Percentiles rank a stretch among this genome's conserved stretches.
Conservation (phyloP, 2,888 invertebrate species). For the Diaprepes abbreviatus region DNA sequence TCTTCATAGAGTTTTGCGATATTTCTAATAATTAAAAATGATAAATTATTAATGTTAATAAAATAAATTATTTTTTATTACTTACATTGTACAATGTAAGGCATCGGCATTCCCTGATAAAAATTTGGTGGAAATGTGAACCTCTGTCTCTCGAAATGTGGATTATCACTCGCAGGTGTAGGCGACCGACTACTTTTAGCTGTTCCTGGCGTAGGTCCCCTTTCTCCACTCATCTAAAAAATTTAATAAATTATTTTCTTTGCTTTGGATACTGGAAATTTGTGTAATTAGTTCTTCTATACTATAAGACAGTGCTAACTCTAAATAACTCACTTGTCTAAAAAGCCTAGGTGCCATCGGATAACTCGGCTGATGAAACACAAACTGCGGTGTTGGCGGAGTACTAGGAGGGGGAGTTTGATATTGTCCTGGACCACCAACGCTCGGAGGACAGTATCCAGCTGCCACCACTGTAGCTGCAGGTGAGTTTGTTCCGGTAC, state of each 20-base stretch:
- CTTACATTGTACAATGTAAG: conserved; percentile 64
- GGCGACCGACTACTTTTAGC: conserved; percentile 65
- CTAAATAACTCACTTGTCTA: conserved; percentile 62
- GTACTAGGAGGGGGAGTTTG: conserved; percentile 65
- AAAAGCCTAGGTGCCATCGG: conserved; percentile 60
- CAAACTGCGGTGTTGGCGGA: conserved; percentile 60
- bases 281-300: no score
- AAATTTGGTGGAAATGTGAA: conserved; percentile 62
- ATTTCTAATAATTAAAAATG: no score
- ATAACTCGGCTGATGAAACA: conserved; percentile 57
- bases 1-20: no score
- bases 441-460: conserved; percentile 60
- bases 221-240: conserved; percentile 55
- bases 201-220: conserved; percentile 58
- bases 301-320: no score
- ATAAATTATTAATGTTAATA: no score
- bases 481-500: conserved; percentile 66
- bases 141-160: conserved; percentile 61
- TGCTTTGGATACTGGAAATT: no score
- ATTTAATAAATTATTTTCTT: not conserved
- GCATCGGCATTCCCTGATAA: conserved; percentile 66
- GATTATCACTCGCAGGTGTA: conserved; percentile 64
- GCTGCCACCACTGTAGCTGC: conserved; percentile 64
- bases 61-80: no score
- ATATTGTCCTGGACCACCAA: conserved; percentile 55